phyloP scores from a whole-genome alignment of 1,140 invertebrate species.

The Aphidius ervi region DNA sequence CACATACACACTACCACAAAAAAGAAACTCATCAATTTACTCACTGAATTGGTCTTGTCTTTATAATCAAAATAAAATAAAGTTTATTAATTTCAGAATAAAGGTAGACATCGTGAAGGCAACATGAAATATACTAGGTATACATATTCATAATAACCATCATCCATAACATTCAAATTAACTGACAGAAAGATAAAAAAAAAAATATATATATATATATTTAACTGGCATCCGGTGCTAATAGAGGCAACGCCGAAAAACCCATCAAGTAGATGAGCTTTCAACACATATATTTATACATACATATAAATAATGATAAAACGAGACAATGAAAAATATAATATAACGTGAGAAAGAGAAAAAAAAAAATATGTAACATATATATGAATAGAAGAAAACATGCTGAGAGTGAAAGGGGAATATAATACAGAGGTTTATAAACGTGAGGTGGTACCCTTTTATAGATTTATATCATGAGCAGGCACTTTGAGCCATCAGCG shows the following conservation, averaged over 20 bases:
- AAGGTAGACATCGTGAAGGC: too few relatives aligned
- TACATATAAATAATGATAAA: not conserved
- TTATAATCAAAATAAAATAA: too few relatives aligned
- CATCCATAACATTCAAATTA: slow-evolving; percentile 15
- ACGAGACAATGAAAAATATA: not conserved
- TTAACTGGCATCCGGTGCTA: slow-evolving; percentile 6
- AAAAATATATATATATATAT: not conserved
- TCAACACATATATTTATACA: not conserved
- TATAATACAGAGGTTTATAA: not conserved
- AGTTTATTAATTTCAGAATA: too few relatives aligned
- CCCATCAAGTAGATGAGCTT: slow-evolving; percentile 2
- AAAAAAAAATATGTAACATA: not conserved
- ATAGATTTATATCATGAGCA: slow-evolving; percentile 52
- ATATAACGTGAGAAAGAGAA: not conserved
- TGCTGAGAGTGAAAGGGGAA: not conserved
- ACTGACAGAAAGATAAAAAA: slow-evolving; percentile 1
- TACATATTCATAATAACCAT: not conserved
- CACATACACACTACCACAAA: too few relatives aligned
- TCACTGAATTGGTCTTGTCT: too few relatives aligned
- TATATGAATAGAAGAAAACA: slow-evolving; percentile 2
- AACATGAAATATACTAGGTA: too few relatives aligned
- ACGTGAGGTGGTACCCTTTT: slow-evolving; percentile 7
- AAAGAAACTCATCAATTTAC: too few relatives aligned
- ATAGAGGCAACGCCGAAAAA: slow-evolving; percentile 11
- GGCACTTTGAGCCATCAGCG: slow-evolving; percentile 54